phyloP scores from a whole-genome alignment of 2,113 vertebrate genomes.

The Rhinoptilus africanus region DNA sequence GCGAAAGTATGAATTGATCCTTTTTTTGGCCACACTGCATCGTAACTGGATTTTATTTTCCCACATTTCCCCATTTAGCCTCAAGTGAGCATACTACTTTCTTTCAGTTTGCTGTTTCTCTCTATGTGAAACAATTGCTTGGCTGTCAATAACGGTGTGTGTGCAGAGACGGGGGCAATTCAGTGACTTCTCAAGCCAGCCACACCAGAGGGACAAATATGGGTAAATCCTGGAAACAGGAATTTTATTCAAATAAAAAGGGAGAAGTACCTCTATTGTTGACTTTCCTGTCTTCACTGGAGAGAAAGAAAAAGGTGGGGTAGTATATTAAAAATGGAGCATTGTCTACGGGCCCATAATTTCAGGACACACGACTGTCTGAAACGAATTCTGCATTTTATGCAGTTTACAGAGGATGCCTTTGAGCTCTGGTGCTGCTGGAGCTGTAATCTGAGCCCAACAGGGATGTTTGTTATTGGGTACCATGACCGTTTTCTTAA shows the following conservation, averaged over 20 bases:
- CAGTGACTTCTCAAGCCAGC: neutral
- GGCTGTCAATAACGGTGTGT: neutral
- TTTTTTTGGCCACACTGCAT: neutral
- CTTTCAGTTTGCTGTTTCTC: neutral
- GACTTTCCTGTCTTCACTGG: neutral
- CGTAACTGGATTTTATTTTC: neutral
- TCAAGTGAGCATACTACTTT: neutral
- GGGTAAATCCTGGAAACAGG: neutral
- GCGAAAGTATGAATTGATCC: neutral
- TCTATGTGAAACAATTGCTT: neutral
- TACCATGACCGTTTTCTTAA: neutral
- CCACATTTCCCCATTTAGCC: neutral
- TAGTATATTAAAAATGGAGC: neutral
- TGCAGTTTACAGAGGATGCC: neutral
- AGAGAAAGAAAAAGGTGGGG: neutral
- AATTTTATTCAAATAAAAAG: neutral
- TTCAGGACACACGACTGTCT: neutral
- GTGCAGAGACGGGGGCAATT: neutral
- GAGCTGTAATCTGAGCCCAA: neutral
- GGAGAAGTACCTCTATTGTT: neutral
- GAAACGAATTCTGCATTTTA: neutral
- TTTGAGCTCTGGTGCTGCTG: neutral
- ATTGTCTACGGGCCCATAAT: neutral
- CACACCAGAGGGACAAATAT: neutral
- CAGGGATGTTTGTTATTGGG: neutral